Conservation (phyloP, 2,113 vertebrate genomes). For the Phocoena sinus region DNA sequence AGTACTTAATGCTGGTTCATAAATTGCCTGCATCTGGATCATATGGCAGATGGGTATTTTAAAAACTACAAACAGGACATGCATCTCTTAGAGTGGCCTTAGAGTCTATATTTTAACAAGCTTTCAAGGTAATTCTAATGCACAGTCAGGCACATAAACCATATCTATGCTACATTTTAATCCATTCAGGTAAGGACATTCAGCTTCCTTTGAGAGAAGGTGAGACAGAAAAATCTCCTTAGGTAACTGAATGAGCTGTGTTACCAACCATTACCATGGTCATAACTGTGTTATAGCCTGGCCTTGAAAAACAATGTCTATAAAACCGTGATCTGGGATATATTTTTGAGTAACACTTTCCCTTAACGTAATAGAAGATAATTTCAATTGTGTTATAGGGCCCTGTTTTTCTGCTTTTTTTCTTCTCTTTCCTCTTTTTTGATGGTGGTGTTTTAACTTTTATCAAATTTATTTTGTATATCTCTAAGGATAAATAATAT, state of each 20-base stretch:
- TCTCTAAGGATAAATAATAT: neutral
- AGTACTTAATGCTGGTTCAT: neutral
- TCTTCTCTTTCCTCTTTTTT: neutral
- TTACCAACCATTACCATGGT: neutral
- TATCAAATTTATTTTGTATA: neutral
- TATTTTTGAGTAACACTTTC: neutral
- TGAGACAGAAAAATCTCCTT: neutral
- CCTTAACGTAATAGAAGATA: neutral
- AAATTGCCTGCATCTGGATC: neutral
- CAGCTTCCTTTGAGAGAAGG: neutral
- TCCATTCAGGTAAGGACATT: neutral
- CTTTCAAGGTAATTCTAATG: neutral
- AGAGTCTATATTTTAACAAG: neutral
- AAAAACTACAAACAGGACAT: neutral
- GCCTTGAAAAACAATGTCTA: neutral
- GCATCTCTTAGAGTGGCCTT: neutral
- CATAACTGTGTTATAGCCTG: neutral
- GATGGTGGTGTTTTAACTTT: neutral
- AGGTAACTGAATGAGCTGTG: neutral
- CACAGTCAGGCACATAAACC: neutral
- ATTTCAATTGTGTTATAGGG: neutral
- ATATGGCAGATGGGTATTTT: neutral
- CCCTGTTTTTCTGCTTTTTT: neutral
- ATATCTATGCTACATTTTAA: neutral
- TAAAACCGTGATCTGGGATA: neutral